Percentiles rank a stretch among this genome's conserved stretches.
These are phyloP conservation scores for Bufotes viridis DNA, from an alignment of 2,797 vertebrate species.

Conservation along the genomic window DNA sequence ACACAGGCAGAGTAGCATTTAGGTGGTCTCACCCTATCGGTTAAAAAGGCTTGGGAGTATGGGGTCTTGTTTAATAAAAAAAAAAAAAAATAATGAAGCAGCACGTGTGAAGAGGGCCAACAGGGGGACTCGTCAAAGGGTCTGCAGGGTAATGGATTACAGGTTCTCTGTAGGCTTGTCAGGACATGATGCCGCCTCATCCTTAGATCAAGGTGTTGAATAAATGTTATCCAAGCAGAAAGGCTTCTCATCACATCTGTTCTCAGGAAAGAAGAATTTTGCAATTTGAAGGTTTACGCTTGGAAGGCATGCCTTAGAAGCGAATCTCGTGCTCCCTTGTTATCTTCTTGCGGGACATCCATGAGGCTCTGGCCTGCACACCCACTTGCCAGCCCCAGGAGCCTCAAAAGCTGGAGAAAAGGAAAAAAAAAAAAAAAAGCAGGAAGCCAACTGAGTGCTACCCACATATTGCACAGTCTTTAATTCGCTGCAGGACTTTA, in stretches of 20 bases:
- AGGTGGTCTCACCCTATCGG: not conserved
- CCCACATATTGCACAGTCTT: slow-evolving; percentile 75
- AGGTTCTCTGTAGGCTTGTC: not conserved
- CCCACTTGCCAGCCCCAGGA: not conserved
- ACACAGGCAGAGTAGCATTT: not conserved
- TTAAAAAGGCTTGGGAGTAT: not conserved
- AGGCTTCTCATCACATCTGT: not conserved
- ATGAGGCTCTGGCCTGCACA: not conserved
- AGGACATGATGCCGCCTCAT: not conserved
- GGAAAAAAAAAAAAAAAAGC: slow-evolving; percentile 72
- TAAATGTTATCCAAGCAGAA: slow-evolving; percentile 52
- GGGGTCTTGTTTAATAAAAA: too few species aligned
- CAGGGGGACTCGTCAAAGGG: not conserved
- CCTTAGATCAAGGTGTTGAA: slow-evolving; percentile 29
- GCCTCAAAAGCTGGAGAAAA: slow-evolving; percentile 59
- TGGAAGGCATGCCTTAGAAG: not conserved
- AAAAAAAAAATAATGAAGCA: not conserved
- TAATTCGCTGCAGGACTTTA: slow-evolving; percentile 67
- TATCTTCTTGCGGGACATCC: slow-evolving; percentile 8
- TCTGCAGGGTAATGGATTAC: not conserved
- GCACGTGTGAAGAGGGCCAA: too few species aligned
- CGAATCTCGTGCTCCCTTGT: not conserved
- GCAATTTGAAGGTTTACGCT: not conserved
- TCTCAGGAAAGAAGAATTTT: not conserved
- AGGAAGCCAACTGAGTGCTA: slow-evolving; percentile 70